These are phyloP conservation scores for Aramus guarauna DNA, from an alignment of 2,113 vertebrate genomes.

Conservation along the genomic window DNA sequence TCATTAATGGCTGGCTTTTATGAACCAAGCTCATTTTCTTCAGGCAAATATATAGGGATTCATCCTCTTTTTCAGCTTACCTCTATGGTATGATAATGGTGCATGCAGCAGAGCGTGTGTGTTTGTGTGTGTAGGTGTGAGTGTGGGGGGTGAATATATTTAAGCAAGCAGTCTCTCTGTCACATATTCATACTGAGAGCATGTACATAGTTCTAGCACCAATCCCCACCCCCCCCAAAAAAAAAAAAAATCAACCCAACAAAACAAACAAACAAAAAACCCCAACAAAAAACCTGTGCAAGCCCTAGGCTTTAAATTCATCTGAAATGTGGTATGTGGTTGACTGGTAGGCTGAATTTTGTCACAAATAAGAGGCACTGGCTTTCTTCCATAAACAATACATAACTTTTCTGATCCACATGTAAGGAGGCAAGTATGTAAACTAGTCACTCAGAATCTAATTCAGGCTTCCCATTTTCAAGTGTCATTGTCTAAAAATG, in stretches of 20 bases:
- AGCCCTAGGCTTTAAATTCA: background rate
- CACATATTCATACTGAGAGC: background rate
- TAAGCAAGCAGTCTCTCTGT: background rate
- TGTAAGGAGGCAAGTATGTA: background rate
- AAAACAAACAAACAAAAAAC: background rate
- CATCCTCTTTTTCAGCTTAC: background rate
- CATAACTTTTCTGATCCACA: background rate
- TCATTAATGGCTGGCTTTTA: background rate
- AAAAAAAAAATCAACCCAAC: background rate
- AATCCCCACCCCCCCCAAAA: background rate
- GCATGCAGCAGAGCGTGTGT: background rate
- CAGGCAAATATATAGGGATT: background rate
- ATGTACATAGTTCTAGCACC: background rate
- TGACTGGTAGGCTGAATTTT: slow-evolving; percentile 22
- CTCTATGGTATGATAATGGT: background rate
- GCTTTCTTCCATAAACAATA: background rate
- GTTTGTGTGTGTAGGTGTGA: background rate
- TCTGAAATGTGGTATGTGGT: background rate
- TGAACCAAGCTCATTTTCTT: background rate
- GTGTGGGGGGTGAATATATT: background rate
- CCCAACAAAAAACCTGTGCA: background rate
- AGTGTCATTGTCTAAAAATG: background rate
- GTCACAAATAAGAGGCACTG: background rate
- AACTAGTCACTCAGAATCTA: background rate
- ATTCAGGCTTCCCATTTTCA: background rate